These are phyloP conservation scores for Acrocephalus scirpaceus DNA, from an alignment of 2,797 vertebrate genomes.

Conservation along the genomic window DNA sequence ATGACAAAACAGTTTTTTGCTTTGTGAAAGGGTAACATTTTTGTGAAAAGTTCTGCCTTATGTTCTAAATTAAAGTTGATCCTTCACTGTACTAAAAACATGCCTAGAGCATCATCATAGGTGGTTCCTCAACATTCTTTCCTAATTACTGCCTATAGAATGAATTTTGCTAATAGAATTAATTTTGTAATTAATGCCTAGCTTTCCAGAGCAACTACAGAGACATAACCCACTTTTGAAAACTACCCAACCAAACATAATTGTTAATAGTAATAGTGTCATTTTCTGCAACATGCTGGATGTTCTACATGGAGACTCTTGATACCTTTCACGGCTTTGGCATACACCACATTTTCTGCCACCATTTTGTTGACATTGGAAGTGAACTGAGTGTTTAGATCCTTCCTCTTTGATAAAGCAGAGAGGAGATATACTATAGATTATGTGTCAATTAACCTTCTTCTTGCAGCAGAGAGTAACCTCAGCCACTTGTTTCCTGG, in stretches of 20 bases:
- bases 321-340: background rate
- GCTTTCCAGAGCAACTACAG: background rate
- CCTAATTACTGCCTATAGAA: background rate
- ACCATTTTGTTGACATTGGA: background rate
- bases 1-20: background rate
- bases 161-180: no score
- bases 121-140: background rate
- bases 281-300: background rate
- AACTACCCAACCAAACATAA: background rate
- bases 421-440: background rate
- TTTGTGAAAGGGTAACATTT: background rate
- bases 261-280: background rate
- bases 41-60: background rate
- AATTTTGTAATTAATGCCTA: background rate
- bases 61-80: background rate
- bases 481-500: background rate
- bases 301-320: background rate
- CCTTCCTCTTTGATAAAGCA: background rate
- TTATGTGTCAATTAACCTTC: background rate
- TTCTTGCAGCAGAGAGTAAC: background rate
- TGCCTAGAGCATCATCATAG: background rate
- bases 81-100: background rate
- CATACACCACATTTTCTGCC: background rate
- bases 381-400: background rate
- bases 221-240: background rate